Base-by-base conservation (phyloP, 2,888 invertebrate genomes). In the Cephus rjabovi region DNA sequence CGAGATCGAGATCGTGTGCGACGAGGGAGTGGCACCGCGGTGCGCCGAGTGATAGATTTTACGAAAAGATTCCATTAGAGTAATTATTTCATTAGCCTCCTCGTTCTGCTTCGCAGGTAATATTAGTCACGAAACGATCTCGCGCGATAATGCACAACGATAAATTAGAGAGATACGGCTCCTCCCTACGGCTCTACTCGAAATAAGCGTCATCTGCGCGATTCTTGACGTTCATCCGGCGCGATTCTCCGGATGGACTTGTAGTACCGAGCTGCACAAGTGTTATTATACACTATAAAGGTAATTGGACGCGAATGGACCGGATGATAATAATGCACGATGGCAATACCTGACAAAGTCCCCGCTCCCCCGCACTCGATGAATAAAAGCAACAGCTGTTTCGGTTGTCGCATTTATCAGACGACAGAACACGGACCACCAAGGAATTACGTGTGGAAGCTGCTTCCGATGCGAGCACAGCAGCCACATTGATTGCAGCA, bases 61-160 rank as follows among this genome's bases (percentile, higher is more conserved):
- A 40, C 73, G n/a, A 76, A 79, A 78, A 77, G 76, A 86, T 87
- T 89, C 89, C 89, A 90, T 90, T 89, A 89, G 86, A 86, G 87
- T 90, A 89, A 90, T 90, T 90, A 87, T 87, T 84, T 81, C 73
- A 75, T 77, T 74, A 70, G 68, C 37, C 37, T 31, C 77, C 37
- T 73, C 71, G 71, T 31, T 68, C 73, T 79, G 30, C 77, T 77
- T 79, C 40, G 31, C 69, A 75, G 76, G 76, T 77, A 77, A 76
- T 81, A 74, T 75, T 79, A 83, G 84, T 83, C 87, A 87, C 86
- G 88, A 81, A 85, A 84, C 83, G 87, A 87, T 89, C 85, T 81
- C 78, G 74, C 75, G 81, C 79, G 88, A 88, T 89, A 89, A 89
- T 86, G 83, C 40, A 81, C 82, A 77, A 78, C 82, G 83, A 87